Base-by-base conservation (phyloP, 2,113 vertebrate species). In the Alligator sinensis region DNA sequence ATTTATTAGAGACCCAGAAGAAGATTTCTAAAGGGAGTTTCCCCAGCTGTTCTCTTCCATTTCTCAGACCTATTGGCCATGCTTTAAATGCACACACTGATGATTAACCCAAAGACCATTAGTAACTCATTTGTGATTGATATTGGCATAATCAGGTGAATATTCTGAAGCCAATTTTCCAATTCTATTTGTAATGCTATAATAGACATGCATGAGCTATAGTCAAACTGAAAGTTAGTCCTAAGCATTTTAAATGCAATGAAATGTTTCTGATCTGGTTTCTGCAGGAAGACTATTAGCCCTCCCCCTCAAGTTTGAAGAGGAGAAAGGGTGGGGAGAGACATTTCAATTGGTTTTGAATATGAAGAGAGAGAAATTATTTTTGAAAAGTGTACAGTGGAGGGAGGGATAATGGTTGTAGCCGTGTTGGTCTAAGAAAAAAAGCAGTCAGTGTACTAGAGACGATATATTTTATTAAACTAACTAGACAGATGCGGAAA, bases 1-100 rank as follows among this genome's bases (percentile, higher is more conserved):
- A 6, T 90, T 92, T 90, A 63, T 88, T 82, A 87, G 95, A 94
- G 92, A 54, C 57, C 62, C 57, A 88, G 84, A 81, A 95, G 78
- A 93, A 95, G 79, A 62, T 84, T 96, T 96, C 89, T 47, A 47
- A 47, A 47, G 47, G 47, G 47, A 47, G 47, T 9, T 47, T 47
- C 47, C 8, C 47, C 92, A 96, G 94, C 88, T 96, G 91, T 91
- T 97, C 6, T 76, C 78, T 91, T 82, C 86, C 94, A 95, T 89
- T 91, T 96, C 72, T 72, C 81, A 89, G 60, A 87, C 47, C 81
- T 92, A 74, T 78, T 93, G 76, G 79, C 76, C 16, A 8, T 92
- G 91, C 4, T 64, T 84, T 34, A 47, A 24, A 82, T 86, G 88
- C 22, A 66, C 86, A 86, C 12, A 28, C 59, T 77, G 14, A 54